Base-by-base conservation (phyloP, 2,888 invertebrate species). In the Branchellion lobata region DNA sequence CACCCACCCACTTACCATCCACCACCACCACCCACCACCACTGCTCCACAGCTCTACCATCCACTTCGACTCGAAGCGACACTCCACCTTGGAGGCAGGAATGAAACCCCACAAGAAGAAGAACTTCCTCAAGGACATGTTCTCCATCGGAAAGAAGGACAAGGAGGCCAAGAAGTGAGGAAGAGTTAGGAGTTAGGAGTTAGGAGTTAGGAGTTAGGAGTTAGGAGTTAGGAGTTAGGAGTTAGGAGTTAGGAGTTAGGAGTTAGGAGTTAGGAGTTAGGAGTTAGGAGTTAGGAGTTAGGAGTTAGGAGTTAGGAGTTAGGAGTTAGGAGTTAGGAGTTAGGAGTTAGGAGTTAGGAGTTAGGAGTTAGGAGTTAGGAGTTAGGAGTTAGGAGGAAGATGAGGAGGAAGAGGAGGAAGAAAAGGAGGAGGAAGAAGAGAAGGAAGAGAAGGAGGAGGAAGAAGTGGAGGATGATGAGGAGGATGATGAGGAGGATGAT, bases 181-280 rank as follows among this genome's bases (percentile, higher is more conserved):
- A 14, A 40, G 40, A 14, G 14, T 5, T 5, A 40, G 40, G 40
- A 40, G 40, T 5, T n/a, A 40, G 40, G 40, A 40, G 40, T 5
- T 5, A 40, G 40, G 14, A 40, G 40, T n/a, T n/a, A n/a, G n/a
- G n/a, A n/a, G n/a, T n/a, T n/a, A n/a, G n/a, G n/a, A n/a, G n/a
- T n/a, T n/a, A n/a, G n/a, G n/a, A n/a, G n/a, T n/a, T n/a, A n/a
- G n/a, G n/a, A n/a, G n/a, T n/a, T n/a, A n/a, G n/a, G n/a, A n/a
- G n/a, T n/a, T n/a, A n/a, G n/a, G n/a, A n/a, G 53, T 73, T 61
- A 40, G 78, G 61, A 73, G 61, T 57, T 57, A 79, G 74, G 69
- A 77, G 47, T 36, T 72, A 73, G 69, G 65, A 74, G 47, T 40
- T 18, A 40, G 24, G 24, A 18, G 47, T 36, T 47, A 29, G 72